phyloP scores from a whole-genome alignment of 1,140 invertebrate genomes.

The Rhopalosiphum padi region DNA sequence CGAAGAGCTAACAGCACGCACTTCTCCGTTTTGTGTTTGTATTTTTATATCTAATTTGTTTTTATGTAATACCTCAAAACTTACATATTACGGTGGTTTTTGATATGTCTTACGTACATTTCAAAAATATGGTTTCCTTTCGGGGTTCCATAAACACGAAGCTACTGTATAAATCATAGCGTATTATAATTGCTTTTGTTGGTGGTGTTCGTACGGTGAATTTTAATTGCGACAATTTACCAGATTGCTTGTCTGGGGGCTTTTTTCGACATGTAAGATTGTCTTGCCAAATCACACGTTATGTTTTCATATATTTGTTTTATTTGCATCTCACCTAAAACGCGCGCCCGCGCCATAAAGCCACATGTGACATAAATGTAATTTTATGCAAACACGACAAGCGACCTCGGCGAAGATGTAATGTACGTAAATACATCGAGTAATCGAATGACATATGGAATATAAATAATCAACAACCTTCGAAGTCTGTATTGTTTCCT shows the following conservation, averaged over 20 bases:
- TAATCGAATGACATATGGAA: slow-evolving; percentile 24
- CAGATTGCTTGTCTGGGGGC: background rate
- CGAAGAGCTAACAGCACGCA: background rate
- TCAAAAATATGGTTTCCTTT: background rate
- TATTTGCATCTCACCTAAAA: background rate
- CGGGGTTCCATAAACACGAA: background rate
- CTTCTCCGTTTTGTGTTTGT: background rate
- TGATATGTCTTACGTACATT: background rate
- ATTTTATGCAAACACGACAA: slow-evolving; percentile 36
- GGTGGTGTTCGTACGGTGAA: background rate
- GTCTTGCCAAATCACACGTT: background rate
- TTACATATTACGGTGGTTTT: background rate
- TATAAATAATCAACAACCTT: background rate
- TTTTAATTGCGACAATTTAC: background rate
- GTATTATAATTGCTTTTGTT: background rate
- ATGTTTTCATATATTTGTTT: background rate
- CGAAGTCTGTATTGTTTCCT: slow-evolving; percentile 19
- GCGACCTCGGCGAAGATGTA: slow-evolving; percentile 23
- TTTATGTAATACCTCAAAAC: background rate
- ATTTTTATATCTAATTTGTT: background rate
- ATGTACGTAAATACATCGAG: background rate
- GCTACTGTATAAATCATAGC: background rate
- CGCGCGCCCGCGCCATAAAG: background rate
- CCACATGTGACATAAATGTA: background rate
- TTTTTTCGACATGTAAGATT: background rate